A percentile compares a stretch with the other conserved stretches of the same genome.
Evolutionary conservation across 2,888 invertebrate species (phyloP).

Genomic region (Syrista parreyssii): DNA sequence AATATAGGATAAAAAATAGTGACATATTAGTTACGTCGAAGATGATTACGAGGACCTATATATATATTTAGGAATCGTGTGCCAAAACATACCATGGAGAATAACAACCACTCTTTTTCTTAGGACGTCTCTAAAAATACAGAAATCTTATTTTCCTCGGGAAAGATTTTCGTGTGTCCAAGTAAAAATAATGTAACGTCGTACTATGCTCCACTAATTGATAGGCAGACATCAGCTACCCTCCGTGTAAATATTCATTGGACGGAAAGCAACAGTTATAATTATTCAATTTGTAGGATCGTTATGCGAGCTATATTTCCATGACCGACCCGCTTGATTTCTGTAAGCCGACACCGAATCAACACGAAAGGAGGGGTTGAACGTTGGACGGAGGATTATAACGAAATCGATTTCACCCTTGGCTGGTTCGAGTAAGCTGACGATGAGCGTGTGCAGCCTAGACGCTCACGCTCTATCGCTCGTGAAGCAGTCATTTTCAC

Average conservation of each 20-base stretch:
- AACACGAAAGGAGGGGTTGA: background rate
- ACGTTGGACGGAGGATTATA: constrained; percentile 21
- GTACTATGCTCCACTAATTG: background rate
- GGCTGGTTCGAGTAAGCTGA: constrained; percentile 5
- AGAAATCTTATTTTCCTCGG: background rate
- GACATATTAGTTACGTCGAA: background rate
- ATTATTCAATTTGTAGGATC: constrained; percentile 5
- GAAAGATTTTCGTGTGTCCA: background rate
- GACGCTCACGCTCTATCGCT: background rate
- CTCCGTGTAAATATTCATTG: background rate
- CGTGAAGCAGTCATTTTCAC: background rate
- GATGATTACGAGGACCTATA: background rate
- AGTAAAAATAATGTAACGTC: background rate
- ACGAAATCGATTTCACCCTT: constrained; percentile 44
- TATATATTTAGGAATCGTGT: background rate
- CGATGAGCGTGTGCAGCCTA: background rate
- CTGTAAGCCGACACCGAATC: background rate
- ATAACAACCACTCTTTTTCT: background rate
- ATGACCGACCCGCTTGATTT: background rate
- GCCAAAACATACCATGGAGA: background rate
- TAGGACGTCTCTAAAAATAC: background rate
- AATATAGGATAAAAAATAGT: background rate
- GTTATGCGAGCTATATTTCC: background rate
- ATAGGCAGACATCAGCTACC: background rate
- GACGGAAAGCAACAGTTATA: background rate